Conservation (phyloP, 1,140 invertebrate genomes). For the Eueides isabella region DNA sequence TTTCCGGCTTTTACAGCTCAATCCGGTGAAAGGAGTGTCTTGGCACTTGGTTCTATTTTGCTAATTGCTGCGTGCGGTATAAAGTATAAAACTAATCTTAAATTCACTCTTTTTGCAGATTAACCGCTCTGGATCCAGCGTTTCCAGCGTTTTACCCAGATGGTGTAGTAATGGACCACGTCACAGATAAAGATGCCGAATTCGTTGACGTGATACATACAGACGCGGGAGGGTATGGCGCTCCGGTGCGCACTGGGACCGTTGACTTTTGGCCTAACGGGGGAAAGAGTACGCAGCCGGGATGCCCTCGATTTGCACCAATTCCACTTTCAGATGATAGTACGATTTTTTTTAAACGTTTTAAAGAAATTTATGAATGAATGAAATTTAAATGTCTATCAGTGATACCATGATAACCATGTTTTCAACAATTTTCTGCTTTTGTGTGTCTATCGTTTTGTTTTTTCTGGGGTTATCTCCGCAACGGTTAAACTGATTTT, state of each 20-base stretch:
- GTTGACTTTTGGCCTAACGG: conserved; percentile 86
- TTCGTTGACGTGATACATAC: conserved; percentile 89
- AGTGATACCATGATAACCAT: no score
- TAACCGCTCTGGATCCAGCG: conserved; percentile 84
- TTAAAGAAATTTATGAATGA: no score
- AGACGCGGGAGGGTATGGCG: conserved; percentile 84
- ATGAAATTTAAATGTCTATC: no score
- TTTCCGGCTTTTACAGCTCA: no score
- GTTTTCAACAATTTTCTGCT: no score
- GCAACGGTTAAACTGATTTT: no score
- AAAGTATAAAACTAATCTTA: not conserved
- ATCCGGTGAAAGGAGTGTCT: not conserved
- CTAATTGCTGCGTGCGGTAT: not conserved
- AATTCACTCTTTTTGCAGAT: conserved; percentile 58
- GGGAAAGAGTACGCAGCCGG: conserved; percentile 83
- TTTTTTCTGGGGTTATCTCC: no score
- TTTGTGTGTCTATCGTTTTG: no score
- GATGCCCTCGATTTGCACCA: conserved; percentile 80
- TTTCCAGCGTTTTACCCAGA: conserved; percentile 84
- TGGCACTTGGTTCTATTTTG: not conserved
- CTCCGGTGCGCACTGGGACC: conserved; percentile 82
- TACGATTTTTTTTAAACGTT: conserved; percentile 54
- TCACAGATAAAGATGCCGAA: conserved; percentile 84
- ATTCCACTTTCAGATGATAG: conserved; percentile 76
- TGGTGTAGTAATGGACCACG: conserved; percentile 81